Evolutionary conservation across 1,140 invertebrate genomes (phyloP).

Genomic region (Procambarus clarkii): DNA sequence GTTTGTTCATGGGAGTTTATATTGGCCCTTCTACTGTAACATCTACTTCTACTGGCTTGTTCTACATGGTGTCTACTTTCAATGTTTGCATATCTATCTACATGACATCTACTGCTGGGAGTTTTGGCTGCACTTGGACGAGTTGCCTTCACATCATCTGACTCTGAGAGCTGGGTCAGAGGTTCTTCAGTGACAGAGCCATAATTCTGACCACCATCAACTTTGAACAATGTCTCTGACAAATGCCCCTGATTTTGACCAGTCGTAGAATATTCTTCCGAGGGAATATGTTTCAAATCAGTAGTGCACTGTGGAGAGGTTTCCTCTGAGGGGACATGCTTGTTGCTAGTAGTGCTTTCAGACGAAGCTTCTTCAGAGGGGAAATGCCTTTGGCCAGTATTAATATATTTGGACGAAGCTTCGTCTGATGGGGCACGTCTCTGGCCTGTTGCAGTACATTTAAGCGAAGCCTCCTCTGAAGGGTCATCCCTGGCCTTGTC

Average conservation of each 20-base stretch:
- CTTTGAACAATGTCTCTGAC: no score
- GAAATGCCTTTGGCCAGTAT: not conserved
- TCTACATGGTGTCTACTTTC: constrained; percentile 8
- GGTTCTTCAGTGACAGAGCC: no score
- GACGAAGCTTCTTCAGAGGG: not conserved
- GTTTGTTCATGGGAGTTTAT: not conserved
- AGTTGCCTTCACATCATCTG: not conserved
- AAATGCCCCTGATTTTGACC: not conserved
- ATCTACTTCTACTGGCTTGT: not conserved
- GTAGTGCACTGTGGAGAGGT: not conserved
- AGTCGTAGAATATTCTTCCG: not conserved
- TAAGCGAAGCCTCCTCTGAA: no score
- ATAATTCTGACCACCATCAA: no score
- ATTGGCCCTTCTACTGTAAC: not conserved
- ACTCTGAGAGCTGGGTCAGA: not conserved
- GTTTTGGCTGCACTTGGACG: not conserved
- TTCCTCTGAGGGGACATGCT: not conserved
- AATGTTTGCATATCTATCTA: not conserved
- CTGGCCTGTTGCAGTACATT: not conserved
- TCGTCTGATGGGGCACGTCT: not conserved
- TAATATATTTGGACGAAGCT: not conserved
- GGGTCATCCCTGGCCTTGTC: not conserved
- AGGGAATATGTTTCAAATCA: not conserved
- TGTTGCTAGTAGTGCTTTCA: not conserved
- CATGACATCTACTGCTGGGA: not conserved